Evolutionary conservation across 1,140 invertebrate species (phyloP).

Genomic region (Apis dorsata): DNA sequence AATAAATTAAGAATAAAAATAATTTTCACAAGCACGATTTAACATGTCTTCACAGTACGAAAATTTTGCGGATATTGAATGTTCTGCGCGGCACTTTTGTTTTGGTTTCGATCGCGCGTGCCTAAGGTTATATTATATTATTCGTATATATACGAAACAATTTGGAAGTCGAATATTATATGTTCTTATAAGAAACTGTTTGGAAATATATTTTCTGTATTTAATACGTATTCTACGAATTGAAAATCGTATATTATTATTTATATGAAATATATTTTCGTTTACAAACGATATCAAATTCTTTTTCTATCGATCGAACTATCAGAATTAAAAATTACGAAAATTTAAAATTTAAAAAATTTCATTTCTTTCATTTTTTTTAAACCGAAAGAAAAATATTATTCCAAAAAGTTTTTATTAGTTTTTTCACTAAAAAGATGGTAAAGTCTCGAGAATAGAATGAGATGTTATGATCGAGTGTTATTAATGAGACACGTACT

Average conservation of each 20-base stretch:
- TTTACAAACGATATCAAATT: background rate
- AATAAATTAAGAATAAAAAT: too few species aligned
- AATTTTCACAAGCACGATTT: too few species aligned
- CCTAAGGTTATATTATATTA: background rate
- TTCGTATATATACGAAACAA: background rate
- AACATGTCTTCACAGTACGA: too few species aligned
- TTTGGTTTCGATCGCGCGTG: too few species aligned
- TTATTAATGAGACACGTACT: slow-evolving; percentile 54
- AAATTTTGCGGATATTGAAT: too few species aligned
- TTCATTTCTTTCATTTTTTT: background rate
- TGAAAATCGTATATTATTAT: too few species aligned
- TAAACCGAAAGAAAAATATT: background rate
- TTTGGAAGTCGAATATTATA: too few species aligned
- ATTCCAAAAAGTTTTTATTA: slow-evolving; percentile 1
- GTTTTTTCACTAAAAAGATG: too few species aligned
- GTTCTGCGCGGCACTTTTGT: too few species aligned
- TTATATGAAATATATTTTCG: background rate
- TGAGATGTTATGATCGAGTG: slow-evolving; percentile 10
- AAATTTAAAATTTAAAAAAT: background rate
- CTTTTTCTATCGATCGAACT: background rate
- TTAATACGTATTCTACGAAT: too few species aligned
- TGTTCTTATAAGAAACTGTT: too few species aligned
- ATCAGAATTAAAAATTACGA: background rate
- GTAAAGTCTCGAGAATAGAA: background rate
- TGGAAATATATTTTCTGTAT: too few species aligned